These are phyloP conservation scores for Rhinatrema bivittatum DNA, from an alignment of 2,797 vertebrate genomes.

Conservation along the genomic window DNA sequence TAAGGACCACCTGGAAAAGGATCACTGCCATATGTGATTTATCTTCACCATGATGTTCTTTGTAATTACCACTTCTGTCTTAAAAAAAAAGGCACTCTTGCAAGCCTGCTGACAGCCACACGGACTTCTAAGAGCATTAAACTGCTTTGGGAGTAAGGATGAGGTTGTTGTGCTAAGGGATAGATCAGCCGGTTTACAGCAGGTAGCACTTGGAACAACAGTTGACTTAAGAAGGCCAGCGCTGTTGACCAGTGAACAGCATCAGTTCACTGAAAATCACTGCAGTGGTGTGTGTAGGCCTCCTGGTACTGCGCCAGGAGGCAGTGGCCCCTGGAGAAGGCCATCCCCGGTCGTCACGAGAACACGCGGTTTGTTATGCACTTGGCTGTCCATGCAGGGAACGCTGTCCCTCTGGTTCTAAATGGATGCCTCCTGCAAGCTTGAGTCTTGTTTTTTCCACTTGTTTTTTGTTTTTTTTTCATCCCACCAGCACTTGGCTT, in stretches of 20 bases:
- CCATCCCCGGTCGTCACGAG: too few relatives aligned
- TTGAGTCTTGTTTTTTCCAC: too few relatives aligned
- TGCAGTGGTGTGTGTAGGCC: too few relatives aligned
- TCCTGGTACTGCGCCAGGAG: too few relatives aligned
- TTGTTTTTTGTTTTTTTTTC: too few relatives aligned
- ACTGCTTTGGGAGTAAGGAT: slow-evolving; percentile 45
- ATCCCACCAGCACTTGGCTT: too few relatives aligned
- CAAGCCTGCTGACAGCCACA: slow-evolving; percentile 53
- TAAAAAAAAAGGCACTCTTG: slow-evolving; percentile 53
- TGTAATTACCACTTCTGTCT: slow-evolving; percentile 55
- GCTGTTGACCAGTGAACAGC: slow-evolving; percentile 7
- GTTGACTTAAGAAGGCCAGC: neutral
- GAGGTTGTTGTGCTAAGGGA: slow-evolving; percentile 34
- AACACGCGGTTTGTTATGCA: too few relatives aligned
- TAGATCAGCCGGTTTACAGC: slow-evolving; percentile 25
- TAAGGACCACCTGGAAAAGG: slow-evolving; percentile 53
- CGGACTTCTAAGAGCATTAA: slow-evolving; percentile 45
- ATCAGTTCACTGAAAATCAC: too few relatives aligned
- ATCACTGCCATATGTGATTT: slow-evolving; percentile 63
- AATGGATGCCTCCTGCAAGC: too few relatives aligned
- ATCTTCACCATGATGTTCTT: slow-evolving; percentile 61
- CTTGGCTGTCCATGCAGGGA: too few relatives aligned
- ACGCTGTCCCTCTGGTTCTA: too few relatives aligned
- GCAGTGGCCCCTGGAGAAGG: too few relatives aligned
- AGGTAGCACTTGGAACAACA: slow-evolving; percentile 7